These are phyloP conservation scores for Stichopus horrens DNA, from an alignment of 53 echinoderm and acorn worm species.

Conservation along the genomic window DNA sequence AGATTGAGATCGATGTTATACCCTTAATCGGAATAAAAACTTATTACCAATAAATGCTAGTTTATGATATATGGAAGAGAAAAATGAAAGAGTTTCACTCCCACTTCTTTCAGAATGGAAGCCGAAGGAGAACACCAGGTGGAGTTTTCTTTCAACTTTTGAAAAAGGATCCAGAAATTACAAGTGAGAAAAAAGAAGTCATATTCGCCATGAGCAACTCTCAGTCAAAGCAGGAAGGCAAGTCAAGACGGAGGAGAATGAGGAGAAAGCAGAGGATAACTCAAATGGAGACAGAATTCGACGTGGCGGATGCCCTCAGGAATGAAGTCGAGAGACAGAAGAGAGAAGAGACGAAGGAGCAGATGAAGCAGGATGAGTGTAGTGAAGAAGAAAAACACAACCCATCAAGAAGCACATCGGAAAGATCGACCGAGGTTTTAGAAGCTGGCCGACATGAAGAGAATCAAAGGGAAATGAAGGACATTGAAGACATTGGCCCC, in stretches of 20 bases:
- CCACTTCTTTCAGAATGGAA: conserved; percentile 65
- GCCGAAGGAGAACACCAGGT: conserved; percentile 75
- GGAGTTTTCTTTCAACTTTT: conserved; percentile 85
- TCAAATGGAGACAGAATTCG: background rate
- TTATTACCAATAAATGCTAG: too few species aligned
- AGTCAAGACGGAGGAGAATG: conserved; percentile 6
- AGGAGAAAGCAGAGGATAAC: background rate
- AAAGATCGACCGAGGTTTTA: background rate
- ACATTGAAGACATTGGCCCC: background rate
- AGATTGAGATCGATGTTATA: too few species aligned
- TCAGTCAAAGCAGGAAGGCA: conserved; percentile 7
- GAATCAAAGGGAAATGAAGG: background rate
- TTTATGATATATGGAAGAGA: background rate
- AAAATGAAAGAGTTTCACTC: background rate
- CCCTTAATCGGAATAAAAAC: too few species aligned
- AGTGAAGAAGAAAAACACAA: background rate
- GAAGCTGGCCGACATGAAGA: background rate
- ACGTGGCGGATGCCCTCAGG: background rate
- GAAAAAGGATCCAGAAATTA: conserved; percentile 71
- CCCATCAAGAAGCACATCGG: background rate
- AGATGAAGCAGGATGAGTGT: background rate
- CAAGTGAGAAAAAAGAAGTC: conserved; percentile 56
- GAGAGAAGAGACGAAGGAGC: background rate
- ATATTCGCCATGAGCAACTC: conserved; percentile 56
- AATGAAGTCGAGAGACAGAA: background rate